Evolutionary conservation across 2,113 vertebrate genomes (phyloP).

Genomic region (Vulpes ferrilata): DNA sequence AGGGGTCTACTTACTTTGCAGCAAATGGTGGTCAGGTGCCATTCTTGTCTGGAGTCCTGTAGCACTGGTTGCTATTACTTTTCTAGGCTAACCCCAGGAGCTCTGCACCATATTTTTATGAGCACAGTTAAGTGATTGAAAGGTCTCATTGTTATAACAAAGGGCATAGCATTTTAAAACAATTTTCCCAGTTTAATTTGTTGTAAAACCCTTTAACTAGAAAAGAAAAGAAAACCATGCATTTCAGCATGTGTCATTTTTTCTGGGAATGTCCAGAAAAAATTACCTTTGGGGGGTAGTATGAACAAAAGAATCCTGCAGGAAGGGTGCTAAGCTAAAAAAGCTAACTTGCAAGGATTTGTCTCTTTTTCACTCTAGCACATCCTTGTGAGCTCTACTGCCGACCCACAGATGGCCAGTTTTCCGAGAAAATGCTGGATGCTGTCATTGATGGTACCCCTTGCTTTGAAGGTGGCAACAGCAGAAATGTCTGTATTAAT

Average conservation of each 20-base stretch:
- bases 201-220: neutral
- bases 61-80: neutral
- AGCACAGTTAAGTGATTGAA: neutral
- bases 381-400: slow-evolving; percentile 97
- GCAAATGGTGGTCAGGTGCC: neutral
- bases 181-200: neutral
- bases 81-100: neutral
- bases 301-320: neutral
- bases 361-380: slow-evolving; percentile 86
- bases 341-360: slow-evolving; percentile 1
- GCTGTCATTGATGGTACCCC: slow-evolving; percentile 96
- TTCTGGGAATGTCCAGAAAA: neutral
- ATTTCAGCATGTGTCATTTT: neutral
- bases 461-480: slow-evolving; percentile 94
- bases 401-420: slow-evolving; percentile 91
- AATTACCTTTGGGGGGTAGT: neutral
- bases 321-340: neutral
- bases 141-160: neutral
- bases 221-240: neutral
- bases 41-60: neutral
- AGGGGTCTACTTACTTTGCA: neutral
- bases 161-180: neutral
- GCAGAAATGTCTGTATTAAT: slow-evolving; percentile 96
- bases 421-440: slow-evolving; percentile 98
- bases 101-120: neutral